Percentiles rank a stretch among this genome's conserved stretches.
phyloP scores from a whole-genome alignment of 2,888 invertebrate species.

The Automeris io region DNA sequence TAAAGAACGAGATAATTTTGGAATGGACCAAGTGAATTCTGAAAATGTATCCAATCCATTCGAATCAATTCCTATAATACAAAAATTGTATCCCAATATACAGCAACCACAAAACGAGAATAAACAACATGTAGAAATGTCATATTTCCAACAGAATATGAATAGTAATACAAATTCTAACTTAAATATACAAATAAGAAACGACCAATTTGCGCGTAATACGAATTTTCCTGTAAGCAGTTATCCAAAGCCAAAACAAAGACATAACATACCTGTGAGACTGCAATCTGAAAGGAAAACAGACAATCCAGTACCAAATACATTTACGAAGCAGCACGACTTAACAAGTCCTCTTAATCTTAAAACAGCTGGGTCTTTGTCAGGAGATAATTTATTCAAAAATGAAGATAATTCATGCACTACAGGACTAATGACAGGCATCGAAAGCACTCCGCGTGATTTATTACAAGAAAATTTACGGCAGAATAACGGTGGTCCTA shows the following conservation, averaged over 20 bases:
- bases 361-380: not conserved
- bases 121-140: not conserved
- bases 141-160: not conserved
- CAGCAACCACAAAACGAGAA: not conserved
- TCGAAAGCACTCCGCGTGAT: not conserved
- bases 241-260: slow-evolving; percentile 1
- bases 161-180: not conserved
- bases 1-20: not conserved
- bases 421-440: not conserved
- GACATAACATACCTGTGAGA: slow-evolving; percentile 5
- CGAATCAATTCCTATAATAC: not conserved
- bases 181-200: not conserved
- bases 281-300: slow-evolving; percentile 2
- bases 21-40: not conserved
- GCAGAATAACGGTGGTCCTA: not conserved
- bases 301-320: not conserved
- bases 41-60: not conserved
- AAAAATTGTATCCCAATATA: not conserved
- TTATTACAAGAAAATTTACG: not conserved
- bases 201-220: not conserved
- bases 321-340: not conserved
- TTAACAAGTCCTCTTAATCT: not conserved
- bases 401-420: not conserved
- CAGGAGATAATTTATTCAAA: not conserved
- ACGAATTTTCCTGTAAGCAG: not conserved